Conservation (phyloP, 2,888 invertebrate genomes). For the Brachyopa scutellaris region DNA sequence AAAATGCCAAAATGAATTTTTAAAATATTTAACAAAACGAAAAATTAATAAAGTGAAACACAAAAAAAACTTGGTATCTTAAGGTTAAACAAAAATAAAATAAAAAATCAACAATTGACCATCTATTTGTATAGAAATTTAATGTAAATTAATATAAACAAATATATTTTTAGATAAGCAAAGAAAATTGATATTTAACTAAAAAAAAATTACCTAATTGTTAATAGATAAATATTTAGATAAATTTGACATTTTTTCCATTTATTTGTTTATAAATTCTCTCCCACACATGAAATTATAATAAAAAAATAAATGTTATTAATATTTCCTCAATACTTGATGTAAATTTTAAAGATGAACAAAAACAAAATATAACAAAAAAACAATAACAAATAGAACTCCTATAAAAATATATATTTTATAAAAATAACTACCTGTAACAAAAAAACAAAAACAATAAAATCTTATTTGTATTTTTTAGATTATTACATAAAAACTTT, state of each 20-base stretch:
- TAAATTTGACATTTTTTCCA: constrained; percentile 38
- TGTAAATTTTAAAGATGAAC: no score
- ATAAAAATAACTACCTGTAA: constrained; percentile 40
- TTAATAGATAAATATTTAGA: constrained; percentile 49
- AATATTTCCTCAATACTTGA: constrained; percentile 45
- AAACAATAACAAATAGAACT: constrained; percentile 42
- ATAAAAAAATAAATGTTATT: constrained; percentile 8
- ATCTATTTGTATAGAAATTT: constrained; percentile 68
- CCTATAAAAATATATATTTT: constrained; percentile 62
- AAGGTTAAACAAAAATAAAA: constrained; percentile 35
- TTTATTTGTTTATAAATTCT: constrained; percentile 24
- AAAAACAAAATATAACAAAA: no score
- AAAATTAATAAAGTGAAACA: not conserved
- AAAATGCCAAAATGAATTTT: constrained; percentile 59
- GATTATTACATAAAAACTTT: constrained; percentile 7
- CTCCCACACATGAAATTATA: constrained; percentile 27
- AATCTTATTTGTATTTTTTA: not conserved
- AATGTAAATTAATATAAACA: constrained; percentile 32
- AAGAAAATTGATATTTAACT: constrained; percentile 54
- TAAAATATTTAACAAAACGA: constrained; percentile 36
- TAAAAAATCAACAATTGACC: constrained; percentile 65
- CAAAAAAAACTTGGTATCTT: constrained; percentile 51
- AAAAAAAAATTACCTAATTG: constrained; percentile 24
- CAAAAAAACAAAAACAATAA: not conserved
- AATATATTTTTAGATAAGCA: constrained; percentile 70